A percentile compares a stretch with the other conserved stretches of the same genome.
These are phyloP conservation scores for Apamea anceps DNA, from an alignment of 2,888 invertebrate genomes.

Conservation along the genomic window DNA sequence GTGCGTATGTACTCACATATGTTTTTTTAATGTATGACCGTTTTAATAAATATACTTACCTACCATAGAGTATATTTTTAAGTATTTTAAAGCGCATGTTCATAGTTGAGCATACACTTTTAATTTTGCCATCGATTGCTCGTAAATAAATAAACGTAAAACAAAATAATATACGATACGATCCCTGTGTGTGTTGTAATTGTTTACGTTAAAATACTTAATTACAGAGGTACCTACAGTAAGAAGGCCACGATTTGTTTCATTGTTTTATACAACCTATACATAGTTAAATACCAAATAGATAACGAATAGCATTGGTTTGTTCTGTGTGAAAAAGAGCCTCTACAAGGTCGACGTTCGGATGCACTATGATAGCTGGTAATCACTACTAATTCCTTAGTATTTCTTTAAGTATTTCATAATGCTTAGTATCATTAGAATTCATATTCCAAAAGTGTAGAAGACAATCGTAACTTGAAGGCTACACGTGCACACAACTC, in stretches of 20 bases:
- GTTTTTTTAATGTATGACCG: slow-evolving; percentile 48
- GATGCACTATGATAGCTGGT: slow-evolving; percentile 50
- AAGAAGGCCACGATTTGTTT: slow-evolving; percentile 83
- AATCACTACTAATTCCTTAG: slow-evolving; percentile 43
- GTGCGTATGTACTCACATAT: slow-evolving; percentile 54
- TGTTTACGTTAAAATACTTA: slow-evolving; percentile 77
- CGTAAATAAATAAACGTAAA: slow-evolving; percentile 32
- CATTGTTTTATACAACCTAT: slow-evolving; percentile 81
- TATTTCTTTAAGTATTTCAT: slow-evolving; percentile 32
- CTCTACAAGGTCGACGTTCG: slow-evolving; percentile 68
- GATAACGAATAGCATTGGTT: slow-evolving; percentile 72
- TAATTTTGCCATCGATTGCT: slow-evolving; percentile 17
- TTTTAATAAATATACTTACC: slow-evolving; percentile 43
- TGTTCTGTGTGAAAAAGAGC: slow-evolving; percentile 74
- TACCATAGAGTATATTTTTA: slow-evolving; percentile 7
- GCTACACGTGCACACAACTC: slow-evolving; percentile 44
- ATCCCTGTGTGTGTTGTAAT: slow-evolving; percentile 76
- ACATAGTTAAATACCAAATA: slow-evolving; percentile 71
- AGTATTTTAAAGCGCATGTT: slow-evolving; percentile 13
- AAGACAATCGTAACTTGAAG: slow-evolving; percentile 51
- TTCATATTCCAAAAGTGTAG: slow-evolving; percentile 22
- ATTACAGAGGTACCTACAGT: slow-evolving; percentile 74
- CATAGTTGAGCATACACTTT: slow-evolving; percentile 10
- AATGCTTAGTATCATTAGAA: slow-evolving; percentile 16
- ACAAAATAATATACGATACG: slow-evolving; percentile 58